These are phyloP conservation scores for Brachyptera risi DNA, from an alignment of 2,888 invertebrate genomes.

Conservation along the genomic window DNA sequence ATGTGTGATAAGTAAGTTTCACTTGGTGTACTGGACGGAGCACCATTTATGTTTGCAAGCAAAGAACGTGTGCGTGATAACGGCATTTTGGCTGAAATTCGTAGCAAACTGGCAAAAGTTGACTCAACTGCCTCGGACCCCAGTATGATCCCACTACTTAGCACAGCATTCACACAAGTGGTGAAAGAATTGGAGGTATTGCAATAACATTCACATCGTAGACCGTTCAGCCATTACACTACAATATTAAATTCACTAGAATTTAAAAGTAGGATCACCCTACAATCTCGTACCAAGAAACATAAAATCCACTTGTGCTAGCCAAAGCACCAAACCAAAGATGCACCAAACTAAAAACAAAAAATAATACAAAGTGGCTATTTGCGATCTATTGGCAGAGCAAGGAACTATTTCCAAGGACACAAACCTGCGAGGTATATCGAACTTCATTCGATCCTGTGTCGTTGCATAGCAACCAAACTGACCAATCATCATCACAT, in stretches of 20 bases:
- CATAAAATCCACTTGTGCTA: conserved; percentile 1
- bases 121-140: neutral
- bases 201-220: no score
- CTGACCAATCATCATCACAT: neutral
- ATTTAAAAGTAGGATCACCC: no score
- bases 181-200: no score
- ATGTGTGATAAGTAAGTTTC: conserved; percentile 38
- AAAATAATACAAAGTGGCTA: neutral
- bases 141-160: no score
- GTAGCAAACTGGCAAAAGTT: neutral
- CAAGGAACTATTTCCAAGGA: neutral
- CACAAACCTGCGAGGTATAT: neutral
- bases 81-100: conserved; percentile 40
- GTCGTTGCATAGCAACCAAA: conserved; percentile 12
- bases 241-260: no score
- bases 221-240: no score
- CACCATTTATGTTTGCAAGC: conserved; percentile 45
- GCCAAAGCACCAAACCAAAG: neutral
- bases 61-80: conserved; percentile 45
- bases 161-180: no score
- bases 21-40: conserved; percentile 39
- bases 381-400: neutral
- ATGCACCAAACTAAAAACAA: neutral
- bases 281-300: no score
- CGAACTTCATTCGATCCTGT: neutral